Evolutionary conservation across 2,113 vertebrate species (phyloP), one percentile per base, ranked within the genome.

Genomic region (Notothenia coriiceps): DNA sequence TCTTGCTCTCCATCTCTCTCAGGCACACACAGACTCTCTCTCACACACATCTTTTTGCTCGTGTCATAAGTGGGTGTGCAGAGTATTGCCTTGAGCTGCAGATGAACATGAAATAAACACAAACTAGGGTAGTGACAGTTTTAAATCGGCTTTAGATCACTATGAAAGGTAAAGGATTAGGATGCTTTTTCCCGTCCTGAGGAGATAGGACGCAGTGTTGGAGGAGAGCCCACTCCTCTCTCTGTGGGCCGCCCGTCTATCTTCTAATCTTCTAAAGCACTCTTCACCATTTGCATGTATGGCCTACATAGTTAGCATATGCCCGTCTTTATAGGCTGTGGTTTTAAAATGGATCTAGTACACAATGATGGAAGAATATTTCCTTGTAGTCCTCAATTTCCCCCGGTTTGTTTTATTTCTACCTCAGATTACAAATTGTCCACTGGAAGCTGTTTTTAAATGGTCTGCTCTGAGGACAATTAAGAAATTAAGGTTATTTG

Each of bases 131-230:
- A 88, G 91, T 93, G 92, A 93, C 91, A 92, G 93, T 93, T 90
- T 93, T 88, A 93, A 93, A 92, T 91, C 92, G 87, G 92, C 91
- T 93, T 93, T 93, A 93, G 91, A 93, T 93, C 92, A 85, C 85
- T 91, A 90, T 93, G 89, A 93, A 92, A 93, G 92, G 93, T 93
- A 93, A 92, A 86, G 93, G 93, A 94, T 94, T 93, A 93, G 89
- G 90, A 92, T 74, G 88, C 89, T 88, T 92, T 88, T 88, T 87
- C 89, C 86, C 78, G 92, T 91, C 89, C 87, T 85, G 86, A 89
- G 89, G 90, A 92, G 93, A 92, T 94, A 84, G 90, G 90, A 93
- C 89, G 81, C 86, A 70, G 85, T 91, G 64, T 94, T 93, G 93
- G 93, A 94, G 87, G 72, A 80, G 85, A 90, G 92, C 93, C 93